phyloP scores from a whole-genome alignment of 2,797 vertebrate genomes.

The Peromyscus melanophrys region DNA sequence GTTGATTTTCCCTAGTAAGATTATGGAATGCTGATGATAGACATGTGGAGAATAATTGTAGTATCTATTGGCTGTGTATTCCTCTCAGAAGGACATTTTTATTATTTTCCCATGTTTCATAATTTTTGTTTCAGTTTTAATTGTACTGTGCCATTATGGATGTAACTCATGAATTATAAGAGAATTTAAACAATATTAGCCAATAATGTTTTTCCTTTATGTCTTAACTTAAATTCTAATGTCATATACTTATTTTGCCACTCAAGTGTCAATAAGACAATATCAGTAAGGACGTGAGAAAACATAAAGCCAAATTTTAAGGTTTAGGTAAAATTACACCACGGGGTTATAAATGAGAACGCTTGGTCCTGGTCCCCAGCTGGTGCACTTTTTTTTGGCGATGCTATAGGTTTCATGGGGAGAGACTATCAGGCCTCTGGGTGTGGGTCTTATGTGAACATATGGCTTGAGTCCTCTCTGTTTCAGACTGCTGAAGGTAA shows the following conservation, averaged over 20 bases:
- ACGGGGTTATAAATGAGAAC: neutral
- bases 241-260: neutral
- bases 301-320: neutral
- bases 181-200: slow-evolving; percentile 1
- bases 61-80: neutral
- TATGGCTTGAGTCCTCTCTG: neutral
- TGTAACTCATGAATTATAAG: neutral
- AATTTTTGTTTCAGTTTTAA: neutral
- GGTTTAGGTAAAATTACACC: neutral
- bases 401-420: fast-evolving
- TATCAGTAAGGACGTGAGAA: neutral
- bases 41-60: neutral
- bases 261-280: neutral
- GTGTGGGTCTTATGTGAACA: neutral
- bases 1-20: neutral
- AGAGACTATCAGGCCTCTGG: neutral
- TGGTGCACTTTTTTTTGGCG: neutral
- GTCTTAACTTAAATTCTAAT: neutral
- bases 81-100: neutral
- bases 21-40: neutral
- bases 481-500: neutral
- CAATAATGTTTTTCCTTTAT: slow-evolving; percentile 8
- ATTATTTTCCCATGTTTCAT: neutral
- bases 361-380: neutral
- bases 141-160: neutral